Conservation (phyloP, 2,888 invertebrate genomes). For the Dichetophora obliterata region DNA sequence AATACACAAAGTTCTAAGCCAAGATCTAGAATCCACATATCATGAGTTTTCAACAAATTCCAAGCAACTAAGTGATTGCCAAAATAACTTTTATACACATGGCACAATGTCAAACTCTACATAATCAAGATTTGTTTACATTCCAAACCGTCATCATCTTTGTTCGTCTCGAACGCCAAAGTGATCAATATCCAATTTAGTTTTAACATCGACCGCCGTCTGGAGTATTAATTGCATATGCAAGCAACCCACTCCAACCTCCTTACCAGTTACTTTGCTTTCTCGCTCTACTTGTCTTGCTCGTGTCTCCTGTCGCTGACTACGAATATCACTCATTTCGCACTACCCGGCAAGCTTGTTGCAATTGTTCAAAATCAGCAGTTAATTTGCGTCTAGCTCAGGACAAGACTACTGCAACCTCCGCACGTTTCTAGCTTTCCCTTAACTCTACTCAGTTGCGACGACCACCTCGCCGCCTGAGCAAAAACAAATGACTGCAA, state of each 20-base stretch:
- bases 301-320: background rate
- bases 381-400: conserved; percentile 25
- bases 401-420: background rate
- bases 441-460: background rate
- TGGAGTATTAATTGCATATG: conserved; percentile 35
- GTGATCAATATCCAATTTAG: conserved; percentile 39
- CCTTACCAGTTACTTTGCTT: background rate
- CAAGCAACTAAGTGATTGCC: too few species aligned
- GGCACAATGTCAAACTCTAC: background rate
- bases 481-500: conserved; percentile 43
- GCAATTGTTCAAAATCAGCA: conserved; percentile 37
- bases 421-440: background rate
- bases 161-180: conserved; percentile 9
- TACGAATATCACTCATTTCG: background rate
- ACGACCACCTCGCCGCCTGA: conserved; percentile 30
- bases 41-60: too few species aligned
- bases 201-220: conserved; percentile 32
- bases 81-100: too few species aligned
- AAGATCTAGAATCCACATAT: too few species aligned
- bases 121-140: background rate
- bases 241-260: conserved; percentile 6
- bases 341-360: background rate
- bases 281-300: background rate
- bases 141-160: conserved; percentile 17
- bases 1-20: too few species aligned